A percentile compares a stretch with the other conserved stretches of the same genome.
phyloP scores from a whole-genome alignment of 2,113 vertebrate species.

The Ammodytes dubius region DNA sequence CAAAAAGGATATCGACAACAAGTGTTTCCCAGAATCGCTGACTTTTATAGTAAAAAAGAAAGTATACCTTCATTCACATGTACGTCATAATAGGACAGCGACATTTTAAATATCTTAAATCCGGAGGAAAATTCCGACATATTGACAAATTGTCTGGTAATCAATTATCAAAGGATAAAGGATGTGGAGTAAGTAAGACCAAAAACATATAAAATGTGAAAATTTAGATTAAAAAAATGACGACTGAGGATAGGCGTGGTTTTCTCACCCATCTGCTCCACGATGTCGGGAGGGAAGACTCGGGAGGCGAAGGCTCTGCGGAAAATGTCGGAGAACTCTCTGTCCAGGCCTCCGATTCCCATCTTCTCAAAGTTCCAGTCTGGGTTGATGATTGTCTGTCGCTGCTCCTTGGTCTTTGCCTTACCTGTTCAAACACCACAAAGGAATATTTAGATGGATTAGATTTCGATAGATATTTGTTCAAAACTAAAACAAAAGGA shows the following conservation, averaged over 20 bases:
- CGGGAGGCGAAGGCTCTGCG: slow-evolving; percentile 96
- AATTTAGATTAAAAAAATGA: no score
- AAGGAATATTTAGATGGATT: no score
- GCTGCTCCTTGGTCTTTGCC: slow-evolving; percentile 96
- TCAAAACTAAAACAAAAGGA: not conserved
- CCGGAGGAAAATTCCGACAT: not conserved
- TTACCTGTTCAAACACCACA: slow-evolving; percentile 85
- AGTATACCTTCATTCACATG: not conserved
- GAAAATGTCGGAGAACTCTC: slow-evolving; percentile 97
- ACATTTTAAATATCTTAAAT: not conserved
- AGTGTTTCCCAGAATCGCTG: no score
- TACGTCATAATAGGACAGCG: not conserved
- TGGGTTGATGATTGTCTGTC: slow-evolving; percentile 98
- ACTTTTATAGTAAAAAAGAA: not conserved
- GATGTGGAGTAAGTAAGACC: not conserved
- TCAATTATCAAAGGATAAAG: not conserved
- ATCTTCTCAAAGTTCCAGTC: slow-evolving; percentile 99
- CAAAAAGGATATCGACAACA: no score
- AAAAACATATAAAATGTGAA: not conserved
- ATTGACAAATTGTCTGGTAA: not conserved
- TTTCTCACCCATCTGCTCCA: slow-evolving; percentile 96
- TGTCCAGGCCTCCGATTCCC: slow-evolving; percentile 98
- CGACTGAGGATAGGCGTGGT: not conserved
- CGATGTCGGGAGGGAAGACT: slow-evolving; percentile 97
- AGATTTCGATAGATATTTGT: not conserved